Evolutionary conservation across 2,113 vertebrate genomes (phyloP).

Genomic region (Macrotis lagotis): DNA sequence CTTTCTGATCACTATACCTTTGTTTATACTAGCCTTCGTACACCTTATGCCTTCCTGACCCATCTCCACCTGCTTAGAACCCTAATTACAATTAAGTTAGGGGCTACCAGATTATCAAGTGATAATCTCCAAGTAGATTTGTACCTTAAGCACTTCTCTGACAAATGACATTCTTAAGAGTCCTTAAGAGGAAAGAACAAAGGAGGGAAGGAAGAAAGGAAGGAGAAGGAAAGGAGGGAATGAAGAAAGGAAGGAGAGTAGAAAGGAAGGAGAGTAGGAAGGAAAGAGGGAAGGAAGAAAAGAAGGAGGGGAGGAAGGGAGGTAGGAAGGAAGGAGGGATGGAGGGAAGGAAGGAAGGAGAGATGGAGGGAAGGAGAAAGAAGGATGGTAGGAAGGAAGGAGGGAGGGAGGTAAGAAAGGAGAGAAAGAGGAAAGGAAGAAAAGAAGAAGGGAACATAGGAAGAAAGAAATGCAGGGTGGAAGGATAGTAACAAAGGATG

Average conservation of each 20-base stretch:
- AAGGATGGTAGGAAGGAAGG: too few species aligned
- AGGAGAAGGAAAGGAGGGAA: not conserved
- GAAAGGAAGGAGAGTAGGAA: too few species aligned
- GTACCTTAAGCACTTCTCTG: not conserved
- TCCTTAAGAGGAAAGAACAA: not conserved
- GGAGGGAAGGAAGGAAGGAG: too few species aligned
- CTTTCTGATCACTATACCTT: not conserved
- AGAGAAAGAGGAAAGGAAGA: too few species aligned
- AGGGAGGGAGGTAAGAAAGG: too few species aligned
- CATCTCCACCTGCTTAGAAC: not conserved
- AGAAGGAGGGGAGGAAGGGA: too few species aligned
- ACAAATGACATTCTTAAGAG: not conserved
- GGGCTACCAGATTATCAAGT: not conserved
- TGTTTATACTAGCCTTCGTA: not conserved
- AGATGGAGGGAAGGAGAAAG: not conserved
- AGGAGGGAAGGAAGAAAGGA: too few species aligned
- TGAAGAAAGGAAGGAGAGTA: too few species aligned
- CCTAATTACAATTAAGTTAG: not conserved
- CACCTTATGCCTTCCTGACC: not conserved
- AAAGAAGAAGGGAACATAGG: too few species aligned
- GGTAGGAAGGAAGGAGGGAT: accelerated
- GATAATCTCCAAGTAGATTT: not conserved
- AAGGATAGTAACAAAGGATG: too few species aligned
- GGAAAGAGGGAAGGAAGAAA: too few species aligned
- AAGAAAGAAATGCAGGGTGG: not conserved